Evolutionary conservation across 2,888 invertebrate species (phyloP), one percentile per base, ranked within the genome.

Genomic region (Cremastinae sp.): DNA sequence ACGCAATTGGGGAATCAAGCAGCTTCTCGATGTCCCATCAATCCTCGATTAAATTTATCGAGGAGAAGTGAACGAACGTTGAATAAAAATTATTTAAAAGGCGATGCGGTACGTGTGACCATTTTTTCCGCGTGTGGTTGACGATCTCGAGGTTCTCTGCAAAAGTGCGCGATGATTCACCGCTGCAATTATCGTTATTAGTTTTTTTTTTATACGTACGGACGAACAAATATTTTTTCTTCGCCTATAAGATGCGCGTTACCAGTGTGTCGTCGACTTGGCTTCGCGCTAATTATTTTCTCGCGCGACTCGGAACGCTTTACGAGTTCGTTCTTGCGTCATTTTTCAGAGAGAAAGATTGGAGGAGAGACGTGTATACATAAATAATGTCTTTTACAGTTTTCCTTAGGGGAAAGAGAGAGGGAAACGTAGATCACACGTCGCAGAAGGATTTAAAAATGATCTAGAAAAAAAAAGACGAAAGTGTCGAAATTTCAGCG

Each of bases 251-350:
- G 8, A 18, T 45, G 2, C n/a, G 43, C 22, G 22, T 18, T 22
- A n/a, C 45, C 14, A n/a, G 47, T n/a, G 14, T 28, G 2, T 28
- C 28, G 20, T 5, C 34, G 2, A 47, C 9, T 47, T 47, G 16
- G 45, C 62, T 56, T 64, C 49, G 45, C 38, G 34, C 18, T 43
- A 9, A 59, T 59, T 73, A 53, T 66, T 59, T 7, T 38, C 34
- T 34, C 59, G 38, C 53, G 59, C 59, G 59, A 65, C 16, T 45
- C 36, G 45, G n/a, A 18, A 22, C 43, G n/a, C 53, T 54, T 56
- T 58, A 68, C 58, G 58, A 54, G 64, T 36, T 41, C 43, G n/a
- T 51, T 14, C 14, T 22, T 65, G 45, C 73, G 66, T 65, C 65
- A 53, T 51, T 49, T 38, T n/a, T 22, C n/a, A 38, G 10, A 28